Base-by-base conservation (phyloP, 2,113 vertebrate genomes). In the Glareola pratincola region DNA sequence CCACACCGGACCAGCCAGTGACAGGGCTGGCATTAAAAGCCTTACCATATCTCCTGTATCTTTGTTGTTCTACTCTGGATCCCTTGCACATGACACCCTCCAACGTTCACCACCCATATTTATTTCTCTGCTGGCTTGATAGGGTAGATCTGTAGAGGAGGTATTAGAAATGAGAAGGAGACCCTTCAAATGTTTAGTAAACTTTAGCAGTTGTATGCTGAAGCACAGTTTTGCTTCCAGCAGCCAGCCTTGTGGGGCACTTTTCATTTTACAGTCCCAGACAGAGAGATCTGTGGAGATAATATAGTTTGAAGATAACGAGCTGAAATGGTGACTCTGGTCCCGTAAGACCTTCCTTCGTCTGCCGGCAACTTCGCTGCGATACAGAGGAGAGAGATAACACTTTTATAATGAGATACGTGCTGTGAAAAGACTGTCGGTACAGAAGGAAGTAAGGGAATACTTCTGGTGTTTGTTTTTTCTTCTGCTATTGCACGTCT, bases 1-100 rank as follows among this genome's bases (percentile, higher is more conserved):
- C 4, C 4, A 3, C 50, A 32, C 27, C 0, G 0, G 79, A 60
- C 7, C 14, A 39, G 5, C 2, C 7, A 50, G 43, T 80, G 63
- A 18, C 29, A 59, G 50, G 51, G 15, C 15, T 77, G n/a, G 10
- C 19, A 18, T 36, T 73, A 50, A 85, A 73, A 84, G 13, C 36
- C 21, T 83, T 48, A 45, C 11, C 1, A 0, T 29, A 20, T 62
- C 47, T 59, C 15, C 37, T n/a, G 1, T 43, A 15, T 30, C 19
- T 74, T 50, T 56, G 16, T 27, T 32, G 4, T 48, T 89, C 82
- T 64, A 41, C 19, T 57, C 29, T 41, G 17, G 17, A 20, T 76
- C 8, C 14, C 15, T 77, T 83, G 45, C 26, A 51, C 4, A 10
- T 26, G 15, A 24, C 29, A 11, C 32, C 32, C 8, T 93, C 41